Evolutionary conservation across 1,140 invertebrate genomes (phyloP).

Genomic region (Teleopsis dalmanni): DNA sequence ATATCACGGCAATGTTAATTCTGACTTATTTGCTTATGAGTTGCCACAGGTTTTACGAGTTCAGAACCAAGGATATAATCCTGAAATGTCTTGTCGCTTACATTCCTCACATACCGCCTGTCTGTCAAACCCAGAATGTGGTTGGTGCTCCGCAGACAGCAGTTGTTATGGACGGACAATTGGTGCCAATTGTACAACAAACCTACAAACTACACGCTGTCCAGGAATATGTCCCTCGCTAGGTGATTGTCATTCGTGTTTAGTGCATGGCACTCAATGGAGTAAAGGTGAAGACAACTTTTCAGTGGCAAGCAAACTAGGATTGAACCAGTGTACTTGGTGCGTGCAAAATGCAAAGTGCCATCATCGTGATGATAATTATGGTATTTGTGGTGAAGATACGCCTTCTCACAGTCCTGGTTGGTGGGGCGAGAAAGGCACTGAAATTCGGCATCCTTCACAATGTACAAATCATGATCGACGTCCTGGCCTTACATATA

Average conservation of each 20-base stretch:
- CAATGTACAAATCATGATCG: constrained; percentile 73
- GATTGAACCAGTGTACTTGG: constrained; percentile 77
- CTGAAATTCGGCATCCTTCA: constrained; percentile 66
- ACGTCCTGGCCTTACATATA: constrained; percentile 78
- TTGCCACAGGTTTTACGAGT: constrained; percentile 67
- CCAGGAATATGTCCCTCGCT: constrained; percentile 81
- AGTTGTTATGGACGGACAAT: constrained; percentile 75
- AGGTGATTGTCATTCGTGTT: constrained; percentile 80
- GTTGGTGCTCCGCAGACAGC: constrained; percentile 82
- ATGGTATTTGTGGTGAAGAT: constrained; percentile 74
- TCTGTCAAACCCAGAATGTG: constrained; percentile 82
- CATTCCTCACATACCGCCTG: constrained; percentile 71
- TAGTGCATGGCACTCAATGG: constrained; percentile 57
- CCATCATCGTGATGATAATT: constrained; percentile 78
- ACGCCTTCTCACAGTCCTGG: constrained; percentile 69
- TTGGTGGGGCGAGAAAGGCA: constrained; percentile 82
- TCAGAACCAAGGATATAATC: constrained; percentile 53
- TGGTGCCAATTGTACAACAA: constrained; percentile 77
- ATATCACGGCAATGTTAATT: constrained; percentile 86
- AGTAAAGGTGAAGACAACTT: constrained; percentile 38
- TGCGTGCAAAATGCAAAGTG: constrained; percentile 88
- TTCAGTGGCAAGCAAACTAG: constrained; percentile 68
- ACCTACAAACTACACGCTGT: constrained; percentile 78
- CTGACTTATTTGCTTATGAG: constrained; percentile 68
- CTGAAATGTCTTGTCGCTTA: constrained; percentile 62